Conservation (phyloP, 2,113 vertebrate species). For the Erinaceus europaeus region DNA sequence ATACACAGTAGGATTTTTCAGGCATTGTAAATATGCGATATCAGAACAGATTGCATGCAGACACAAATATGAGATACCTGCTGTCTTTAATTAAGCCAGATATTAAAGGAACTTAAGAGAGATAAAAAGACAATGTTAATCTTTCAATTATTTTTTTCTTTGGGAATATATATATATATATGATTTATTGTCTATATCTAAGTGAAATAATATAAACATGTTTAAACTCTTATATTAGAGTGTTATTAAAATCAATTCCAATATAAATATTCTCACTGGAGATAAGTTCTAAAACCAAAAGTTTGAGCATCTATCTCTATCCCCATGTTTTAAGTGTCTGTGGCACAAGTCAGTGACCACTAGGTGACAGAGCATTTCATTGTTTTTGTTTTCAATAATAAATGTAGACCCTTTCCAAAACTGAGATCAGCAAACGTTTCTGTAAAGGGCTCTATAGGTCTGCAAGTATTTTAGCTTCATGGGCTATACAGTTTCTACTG, state of each 20-base stretch:
- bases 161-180: no score
- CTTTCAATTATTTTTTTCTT: no score
- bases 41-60: not conserved
- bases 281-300: no score
- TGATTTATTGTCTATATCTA: no score
- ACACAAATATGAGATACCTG: not conserved
- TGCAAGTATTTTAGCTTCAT: not conserved
- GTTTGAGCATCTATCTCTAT: no score
- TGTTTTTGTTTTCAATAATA: not conserved
- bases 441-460: not conserved
- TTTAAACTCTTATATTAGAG: no score
- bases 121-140: not conserved
- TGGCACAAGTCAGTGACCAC: no score
- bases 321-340: no score
- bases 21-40: not conserved
- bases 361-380: no score
- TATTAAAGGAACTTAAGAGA: not conserved
- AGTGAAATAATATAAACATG: no score
- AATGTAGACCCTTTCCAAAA: not conserved
- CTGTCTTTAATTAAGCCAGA: not conserved
- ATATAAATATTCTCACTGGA: no score
- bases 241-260: no score
- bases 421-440: not conserved
- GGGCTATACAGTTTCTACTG: not conserved
- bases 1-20: not conserved